phyloP scores from a whole-genome alignment of 2,113 vertebrate genomes.

The Esox niger region DNA sequence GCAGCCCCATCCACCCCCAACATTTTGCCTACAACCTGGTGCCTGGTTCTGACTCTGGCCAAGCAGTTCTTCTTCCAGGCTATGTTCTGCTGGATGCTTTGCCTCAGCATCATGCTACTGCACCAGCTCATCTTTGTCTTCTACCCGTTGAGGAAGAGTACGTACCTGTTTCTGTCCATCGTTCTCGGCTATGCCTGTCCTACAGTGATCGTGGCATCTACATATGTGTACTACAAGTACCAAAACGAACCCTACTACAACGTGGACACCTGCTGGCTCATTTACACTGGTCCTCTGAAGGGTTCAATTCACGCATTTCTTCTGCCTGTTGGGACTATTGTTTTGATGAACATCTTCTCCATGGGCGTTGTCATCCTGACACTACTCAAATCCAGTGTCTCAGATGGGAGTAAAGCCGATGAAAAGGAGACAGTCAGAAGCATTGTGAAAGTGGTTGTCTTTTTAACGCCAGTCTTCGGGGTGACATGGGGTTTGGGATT shows the following conservation, averaged over 20 bases:
- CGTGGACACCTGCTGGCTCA: constrained; percentile 78
- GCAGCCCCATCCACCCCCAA: constrained; percentile 42
- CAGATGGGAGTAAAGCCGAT: constrained; percentile 55
- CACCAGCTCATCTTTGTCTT: constrained; percentile 93
- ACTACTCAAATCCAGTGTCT: constrained; percentile 75
- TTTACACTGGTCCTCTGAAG: constrained; percentile 54
- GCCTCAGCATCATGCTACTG: constrained; percentile 86
- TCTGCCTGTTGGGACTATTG: constrained; percentile 78
- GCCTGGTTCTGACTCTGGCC: constrained; percentile 72
- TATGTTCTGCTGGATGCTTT: constrained; percentile 95
- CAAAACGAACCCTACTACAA: constrained; percentile 56
- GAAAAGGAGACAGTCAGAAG: constrained; percentile 71
- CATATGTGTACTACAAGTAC: constrained; percentile 76
- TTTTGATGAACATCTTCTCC: constrained; percentile 81
- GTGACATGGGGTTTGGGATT: constrained; percentile 74
- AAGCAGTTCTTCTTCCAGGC: constrained; percentile 87
- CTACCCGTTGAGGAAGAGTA: constrained; percentile 79
- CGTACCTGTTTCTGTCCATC: constrained; percentile 79
- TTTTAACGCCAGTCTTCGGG: constrained; percentile 76
- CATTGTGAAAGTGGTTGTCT: constrained; percentile 72
- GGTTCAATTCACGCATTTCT: constrained; percentile 84
- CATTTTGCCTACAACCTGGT: constrained; percentile 39
- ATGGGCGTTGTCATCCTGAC: constrained; percentile 85
- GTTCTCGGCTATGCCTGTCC: constrained; percentile 84
- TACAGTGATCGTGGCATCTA: constrained; percentile 74